These are phyloP conservation scores for Scolanthus callimorphus DNA, from an alignment of 92 coral and sea anemone species.

Conservation along the genomic window DNA sequence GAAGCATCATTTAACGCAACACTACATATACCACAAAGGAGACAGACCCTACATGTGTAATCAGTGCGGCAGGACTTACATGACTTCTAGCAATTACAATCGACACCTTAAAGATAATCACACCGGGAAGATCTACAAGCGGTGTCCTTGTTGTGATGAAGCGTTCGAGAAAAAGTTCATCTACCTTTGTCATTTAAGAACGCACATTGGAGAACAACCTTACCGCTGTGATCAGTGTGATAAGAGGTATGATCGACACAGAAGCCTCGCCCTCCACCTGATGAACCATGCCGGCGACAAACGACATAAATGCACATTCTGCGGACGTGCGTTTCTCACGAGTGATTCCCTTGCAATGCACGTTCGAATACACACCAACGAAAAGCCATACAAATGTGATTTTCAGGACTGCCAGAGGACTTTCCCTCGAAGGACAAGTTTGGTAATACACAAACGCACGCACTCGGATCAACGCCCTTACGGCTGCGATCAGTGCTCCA, in stretches of 20 bases:
- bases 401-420: neutral
- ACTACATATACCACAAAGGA: too few species aligned
- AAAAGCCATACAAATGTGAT: neutral
- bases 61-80: too few species aligned
- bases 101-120: too few species aligned
- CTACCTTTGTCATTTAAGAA: neutral
- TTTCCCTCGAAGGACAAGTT: neutral
- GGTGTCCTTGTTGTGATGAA: neutral
- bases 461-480: neutral
- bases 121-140: too few species aligned
- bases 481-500: neutral
- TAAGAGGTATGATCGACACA: neutral
- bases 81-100: too few species aligned
- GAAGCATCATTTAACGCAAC: too few species aligned
- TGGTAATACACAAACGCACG: neutral
- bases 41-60: too few species aligned
- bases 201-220: neutral
- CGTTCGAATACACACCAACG: neutral
- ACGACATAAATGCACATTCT: neutral
- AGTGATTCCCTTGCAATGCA: neutral
- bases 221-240: neutral
- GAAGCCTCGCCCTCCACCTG: neutral
- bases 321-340: neutral
- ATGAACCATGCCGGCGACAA: neutral
- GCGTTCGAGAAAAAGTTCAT: neutral